Base-by-base conservation (phyloP, 2,888 invertebrate genomes). In the Ectemnius cavifrons region DNA sequence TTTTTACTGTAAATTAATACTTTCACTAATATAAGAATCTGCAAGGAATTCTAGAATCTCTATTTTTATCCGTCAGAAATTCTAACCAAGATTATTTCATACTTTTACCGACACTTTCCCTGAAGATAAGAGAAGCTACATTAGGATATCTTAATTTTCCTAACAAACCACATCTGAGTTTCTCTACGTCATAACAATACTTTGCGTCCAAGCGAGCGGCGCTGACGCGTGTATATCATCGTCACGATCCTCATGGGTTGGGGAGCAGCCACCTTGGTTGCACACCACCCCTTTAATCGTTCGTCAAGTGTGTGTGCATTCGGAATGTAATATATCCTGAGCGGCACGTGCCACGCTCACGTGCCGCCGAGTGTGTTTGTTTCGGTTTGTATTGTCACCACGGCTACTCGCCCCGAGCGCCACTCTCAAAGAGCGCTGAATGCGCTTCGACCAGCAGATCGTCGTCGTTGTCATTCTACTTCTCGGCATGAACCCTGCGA, bases 331-430 rank as follows among this genome's bases (percentile, higher is more conserved):
- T 90, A 90, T 90, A 88, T 89, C 88, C 86, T 84, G 82, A 82
- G 75, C 79, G 87, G 70, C 90, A 95, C 92, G 95, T 94, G 85
- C 0, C 37, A 92, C 86, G 68, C 84, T 81, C 91, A 89, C 91
- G 91, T 90, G 91, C 82, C 89, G 71, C 79, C 86, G 87, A 91
- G 90, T 91, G 37, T 37, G 91, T 91, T 91, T 91, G 90, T 91
- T 90, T 91, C 91, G 91, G 91, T 91, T 91, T 90, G 90, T 88
- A 89, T 90, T 90, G 90, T 90, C 90, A 89, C 90, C 90, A 88
- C 89, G 88, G 84, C 86, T 87, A 88, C 87, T 81, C 85, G 37
- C 37, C 37, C 37, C 37, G 83, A 57, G 61, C 49, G 67, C 59
- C 37, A 37, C 60, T 59, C 52, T 56, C 71, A 60, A 71, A 78